These are phyloP conservation scores for Rhyacophila brunnea DNA, from an alignment of 1,140 invertebrate genomes.

Conservation along the genomic window DNA sequence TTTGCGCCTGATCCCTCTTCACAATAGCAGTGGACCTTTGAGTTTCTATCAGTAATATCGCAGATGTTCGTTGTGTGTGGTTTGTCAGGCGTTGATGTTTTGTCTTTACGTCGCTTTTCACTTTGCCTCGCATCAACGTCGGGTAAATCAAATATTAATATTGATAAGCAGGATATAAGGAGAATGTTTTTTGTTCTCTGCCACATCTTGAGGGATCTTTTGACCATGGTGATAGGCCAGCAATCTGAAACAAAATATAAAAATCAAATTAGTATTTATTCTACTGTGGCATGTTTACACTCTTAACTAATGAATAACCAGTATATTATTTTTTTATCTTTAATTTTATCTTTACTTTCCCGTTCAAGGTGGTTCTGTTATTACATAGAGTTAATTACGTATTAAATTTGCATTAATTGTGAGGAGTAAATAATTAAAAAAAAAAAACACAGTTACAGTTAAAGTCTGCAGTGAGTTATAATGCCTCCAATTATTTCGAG, in stretches of 20 bases:
- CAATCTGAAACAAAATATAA: constrained; percentile 20
- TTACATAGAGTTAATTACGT: too few species aligned
- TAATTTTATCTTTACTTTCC: too few species aligned
- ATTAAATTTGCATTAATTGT: too few species aligned
- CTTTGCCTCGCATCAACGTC: constrained; percentile 24
- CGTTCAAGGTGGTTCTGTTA: too few species aligned
- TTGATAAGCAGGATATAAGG: constrained; percentile 13
- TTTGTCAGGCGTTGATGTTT: constrained; percentile 17
- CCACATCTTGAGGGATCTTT: constrained; percentile 6
- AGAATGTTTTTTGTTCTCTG: constrained; percentile 6
- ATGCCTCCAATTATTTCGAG: too few species aligned
- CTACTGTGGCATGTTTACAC: too few species aligned
- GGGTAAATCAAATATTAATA: constrained; percentile 20
- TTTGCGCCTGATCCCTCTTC: constrained; percentile 47
- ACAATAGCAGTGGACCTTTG: constrained; percentile 53
- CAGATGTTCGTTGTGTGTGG: constrained; percentile 42
- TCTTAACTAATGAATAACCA: too few species aligned
- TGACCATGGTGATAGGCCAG: not conserved
- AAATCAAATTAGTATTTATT: too few species aligned
- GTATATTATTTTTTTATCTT: too few species aligned
- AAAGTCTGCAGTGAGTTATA: too few species aligned
- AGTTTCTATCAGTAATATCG: constrained; percentile 48
- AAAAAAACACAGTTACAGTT: too few species aligned
- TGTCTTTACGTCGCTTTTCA: constrained; percentile 32
- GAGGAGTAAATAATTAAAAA: too few species aligned